These are phyloP conservation scores for Nephrotoma appendiculata DNA, from an alignment of 2,888 invertebrate genomes.

Conservation along the genomic window DNA sequence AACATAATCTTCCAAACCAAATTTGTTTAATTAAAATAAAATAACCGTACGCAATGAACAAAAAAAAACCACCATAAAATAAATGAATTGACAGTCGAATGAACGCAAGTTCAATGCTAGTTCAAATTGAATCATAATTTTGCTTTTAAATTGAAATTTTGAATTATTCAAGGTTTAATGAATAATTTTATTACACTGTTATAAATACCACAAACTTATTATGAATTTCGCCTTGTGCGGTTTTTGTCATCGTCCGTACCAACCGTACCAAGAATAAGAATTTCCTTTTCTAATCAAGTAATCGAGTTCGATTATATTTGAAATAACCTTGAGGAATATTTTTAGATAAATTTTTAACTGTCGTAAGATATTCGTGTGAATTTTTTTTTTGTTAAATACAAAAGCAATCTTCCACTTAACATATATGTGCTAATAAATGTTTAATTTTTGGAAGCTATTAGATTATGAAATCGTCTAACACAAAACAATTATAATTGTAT, in stretches of 20 bases:
- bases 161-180: background rate
- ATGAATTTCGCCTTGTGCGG: background rate
- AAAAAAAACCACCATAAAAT: no score
- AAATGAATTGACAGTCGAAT: background rate
- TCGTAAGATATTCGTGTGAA: background rate
- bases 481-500: background rate
- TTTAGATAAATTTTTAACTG: background rate
- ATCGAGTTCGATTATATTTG: background rate
- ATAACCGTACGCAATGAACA: no score
- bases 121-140: background rate
- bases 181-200: background rate
- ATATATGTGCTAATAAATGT: background rate
- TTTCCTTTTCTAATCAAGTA: background rate
- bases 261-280: background rate
- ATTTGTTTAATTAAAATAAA: no score
- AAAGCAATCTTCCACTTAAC: background rate
- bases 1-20: no score
- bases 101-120: background rate
- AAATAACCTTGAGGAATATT: background rate
- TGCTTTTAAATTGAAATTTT: background rate
- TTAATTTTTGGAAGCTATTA: background rate
- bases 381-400: background rate
- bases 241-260: background rate
- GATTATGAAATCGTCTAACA: background rate
- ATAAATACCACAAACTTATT: background rate